Percentiles rank a stretch among this genome's conserved stretches.
Evolutionary conservation across 2,113 vertebrate genomes (phyloP).

Genomic region (Passerina amoena): DNA sequence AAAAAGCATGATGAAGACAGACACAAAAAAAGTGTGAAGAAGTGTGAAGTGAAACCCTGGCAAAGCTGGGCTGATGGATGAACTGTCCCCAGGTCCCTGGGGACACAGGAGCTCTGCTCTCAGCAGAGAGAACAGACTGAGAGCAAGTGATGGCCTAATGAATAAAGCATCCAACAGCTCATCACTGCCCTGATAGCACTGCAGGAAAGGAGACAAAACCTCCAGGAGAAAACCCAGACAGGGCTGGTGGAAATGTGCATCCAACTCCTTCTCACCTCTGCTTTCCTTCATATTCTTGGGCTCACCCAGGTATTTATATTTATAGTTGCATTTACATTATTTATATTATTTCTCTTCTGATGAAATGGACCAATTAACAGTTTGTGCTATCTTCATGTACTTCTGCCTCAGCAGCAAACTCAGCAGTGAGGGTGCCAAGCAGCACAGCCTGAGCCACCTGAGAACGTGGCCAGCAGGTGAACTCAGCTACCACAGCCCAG

Average conservation of each 20-base stretch:
- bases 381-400: not conserved
- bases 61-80: not conserved
- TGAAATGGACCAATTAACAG: not conserved
- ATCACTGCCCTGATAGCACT: not conserved
- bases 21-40: not conserved
- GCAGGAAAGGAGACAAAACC: not conserved
- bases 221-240: not conserved
- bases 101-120: not conserved
- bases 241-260: not conserved
- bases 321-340: not conserved
- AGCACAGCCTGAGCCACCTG: rapidly evolving
- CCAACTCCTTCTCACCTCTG: not conserved
- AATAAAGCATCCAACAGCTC: not conserved
- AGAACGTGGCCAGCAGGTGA: rapidly evolving
- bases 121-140: not conserved
- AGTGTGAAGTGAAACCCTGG: not conserved
- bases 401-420: rapidly evolving
- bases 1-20: not conserved
- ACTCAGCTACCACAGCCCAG: rapidly evolving
- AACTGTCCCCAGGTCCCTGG: not conserved
- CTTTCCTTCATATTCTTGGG: not conserved
- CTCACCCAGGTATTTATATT: not conserved
- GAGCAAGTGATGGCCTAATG: not conserved
- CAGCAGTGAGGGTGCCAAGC: rapidly evolving
- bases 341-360: not conserved